Evolutionary conservation across 2,113 vertebrate genomes (phyloP).

Genomic region (Phalacrocorax pelagicus): DNA sequence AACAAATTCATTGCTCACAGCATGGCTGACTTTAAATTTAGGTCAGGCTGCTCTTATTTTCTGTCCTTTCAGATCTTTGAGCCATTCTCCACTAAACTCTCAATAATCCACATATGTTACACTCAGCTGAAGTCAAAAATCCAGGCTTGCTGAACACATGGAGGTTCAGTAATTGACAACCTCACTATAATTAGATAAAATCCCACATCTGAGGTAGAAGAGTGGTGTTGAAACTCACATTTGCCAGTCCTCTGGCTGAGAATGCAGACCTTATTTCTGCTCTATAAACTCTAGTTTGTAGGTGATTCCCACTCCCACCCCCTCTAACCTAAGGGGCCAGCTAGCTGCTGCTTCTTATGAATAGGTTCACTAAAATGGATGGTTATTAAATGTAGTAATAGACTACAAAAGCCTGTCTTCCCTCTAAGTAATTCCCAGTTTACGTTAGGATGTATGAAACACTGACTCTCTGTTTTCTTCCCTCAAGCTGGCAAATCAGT

Average conservation of each 20-base stretch:
- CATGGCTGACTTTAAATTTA: not conserved
- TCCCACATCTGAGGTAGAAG: not conserved
- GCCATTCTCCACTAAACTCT: not conserved
- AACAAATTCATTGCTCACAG: not conserved
- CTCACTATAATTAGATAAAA: not conserved
- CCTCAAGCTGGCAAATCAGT: not conserved
- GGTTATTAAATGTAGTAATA: not conserved
- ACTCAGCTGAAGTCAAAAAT: not conserved
- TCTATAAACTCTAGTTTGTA: not conserved
- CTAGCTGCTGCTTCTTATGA: not conserved
- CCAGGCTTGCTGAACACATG: not conserved
- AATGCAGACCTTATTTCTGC: not conserved
- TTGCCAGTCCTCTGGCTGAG: not conserved
- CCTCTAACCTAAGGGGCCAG: not conserved
- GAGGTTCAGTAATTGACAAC: not conserved
- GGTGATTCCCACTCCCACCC: not conserved
- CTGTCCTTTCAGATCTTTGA: not conserved
- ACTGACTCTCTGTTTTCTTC: not conserved
- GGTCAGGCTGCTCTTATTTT: not conserved
- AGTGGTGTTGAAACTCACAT: not conserved
- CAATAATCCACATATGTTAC: rapidly evolving
- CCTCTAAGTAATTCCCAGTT: not conserved
- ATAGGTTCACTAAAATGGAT: not conserved
- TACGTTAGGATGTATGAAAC: not conserved
- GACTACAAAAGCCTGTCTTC: not conserved